A percentile compares a stretch with the other conserved stretches of the same genome.
Evolutionary conservation across 2,888 invertebrate species (phyloP).

Genomic region (Lasioglossum morio): DNA sequence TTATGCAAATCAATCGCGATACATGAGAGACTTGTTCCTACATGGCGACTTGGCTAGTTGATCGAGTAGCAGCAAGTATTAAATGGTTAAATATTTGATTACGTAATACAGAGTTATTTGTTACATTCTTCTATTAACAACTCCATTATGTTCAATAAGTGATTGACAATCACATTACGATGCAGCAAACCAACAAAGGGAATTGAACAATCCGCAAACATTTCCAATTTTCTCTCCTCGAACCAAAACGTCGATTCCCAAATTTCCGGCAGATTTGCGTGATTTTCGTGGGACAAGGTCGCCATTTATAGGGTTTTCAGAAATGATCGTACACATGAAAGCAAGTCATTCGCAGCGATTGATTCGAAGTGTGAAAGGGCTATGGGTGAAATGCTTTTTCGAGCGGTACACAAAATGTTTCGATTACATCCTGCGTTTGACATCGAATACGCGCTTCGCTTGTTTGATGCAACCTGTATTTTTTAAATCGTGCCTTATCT

Average conservation of each 20-base stretch:
- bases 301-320: neutral
- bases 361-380: neutral
- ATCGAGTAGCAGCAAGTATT: neutral
- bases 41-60: neutral
- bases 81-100: neutral
- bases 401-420: neutral
- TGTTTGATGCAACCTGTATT: neutral
- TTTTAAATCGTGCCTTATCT: neutral
- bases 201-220: neutral
- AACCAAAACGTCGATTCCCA: constrained; percentile 75
- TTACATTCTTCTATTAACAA: neutral
- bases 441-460: neutral
- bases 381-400: neutral
- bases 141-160: neutral
- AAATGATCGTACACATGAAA: neutral
- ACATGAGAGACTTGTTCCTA: neutral
- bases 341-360: neutral
- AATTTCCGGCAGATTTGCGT: constrained; percentile 78
- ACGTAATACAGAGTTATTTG: neutral
- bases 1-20: neutral
- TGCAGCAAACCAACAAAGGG: neutral
- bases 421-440: constrained; percentile 1
- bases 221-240: neutral
- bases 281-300: constrained; percentile 66
- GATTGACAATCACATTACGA: neutral